These are phyloP conservation scores for Cepphus grylle DNA, from an alignment of 2,113 vertebrate genomes.

Conservation along the genomic window DNA sequence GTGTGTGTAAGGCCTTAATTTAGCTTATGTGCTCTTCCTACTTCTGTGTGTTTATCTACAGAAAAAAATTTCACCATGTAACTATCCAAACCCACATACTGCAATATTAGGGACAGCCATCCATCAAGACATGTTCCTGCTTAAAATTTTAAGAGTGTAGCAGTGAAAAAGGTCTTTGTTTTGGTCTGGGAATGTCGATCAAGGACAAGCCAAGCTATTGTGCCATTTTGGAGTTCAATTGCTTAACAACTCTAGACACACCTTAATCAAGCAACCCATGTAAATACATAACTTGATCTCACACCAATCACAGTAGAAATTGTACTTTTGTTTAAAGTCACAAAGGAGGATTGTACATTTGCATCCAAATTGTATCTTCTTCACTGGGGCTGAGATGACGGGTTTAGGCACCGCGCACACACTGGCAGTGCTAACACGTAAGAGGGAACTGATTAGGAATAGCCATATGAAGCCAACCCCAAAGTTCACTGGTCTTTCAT, in stretches of 20 bases:
- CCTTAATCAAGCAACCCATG: background rate
- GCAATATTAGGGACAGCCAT: background rate
- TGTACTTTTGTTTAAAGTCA: background rate
- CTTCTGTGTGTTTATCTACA: background rate
- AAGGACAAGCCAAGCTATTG: background rate
- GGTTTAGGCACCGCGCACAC: background rate
- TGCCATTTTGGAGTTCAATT: background rate
- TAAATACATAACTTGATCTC: background rate
- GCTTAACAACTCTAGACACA: background rate
- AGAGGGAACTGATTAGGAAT: background rate
- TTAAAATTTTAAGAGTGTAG: background rate
- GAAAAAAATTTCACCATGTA: background rate
- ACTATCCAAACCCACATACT: background rate
- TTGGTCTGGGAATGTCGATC: background rate
- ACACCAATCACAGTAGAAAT: background rate
- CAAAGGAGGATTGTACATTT: background rate
- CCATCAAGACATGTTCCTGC: background rate
- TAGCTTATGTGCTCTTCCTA: background rate
- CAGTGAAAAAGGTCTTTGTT: background rate
- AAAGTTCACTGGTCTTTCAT: background rate
- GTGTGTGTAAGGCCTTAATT: background rate
- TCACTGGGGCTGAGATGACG: background rate
- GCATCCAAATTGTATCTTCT: background rate
- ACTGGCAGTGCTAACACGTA: accelerated
- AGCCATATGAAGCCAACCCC: background rate